Evolutionary conservation across 2,888 invertebrate genomes (phyloP).

Genomic region (Aleiodes leptofemur): DNA sequence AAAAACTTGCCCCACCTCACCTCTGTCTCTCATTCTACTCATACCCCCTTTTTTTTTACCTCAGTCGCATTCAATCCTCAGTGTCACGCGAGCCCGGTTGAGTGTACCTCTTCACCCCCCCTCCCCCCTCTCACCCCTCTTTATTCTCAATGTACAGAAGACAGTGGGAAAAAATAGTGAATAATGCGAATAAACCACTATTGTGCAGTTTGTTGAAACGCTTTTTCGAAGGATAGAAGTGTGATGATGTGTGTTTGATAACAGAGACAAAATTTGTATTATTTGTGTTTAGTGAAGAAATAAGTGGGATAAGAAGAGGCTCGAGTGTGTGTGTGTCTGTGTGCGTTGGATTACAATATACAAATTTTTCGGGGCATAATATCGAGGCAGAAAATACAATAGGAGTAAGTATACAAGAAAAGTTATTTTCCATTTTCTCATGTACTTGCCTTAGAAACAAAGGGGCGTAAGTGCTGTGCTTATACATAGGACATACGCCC

Average conservation of each 20-base stretch:
- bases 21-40: background rate
- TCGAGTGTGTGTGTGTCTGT: background rate
- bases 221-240: background rate
- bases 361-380: no score
- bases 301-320: constrained; percentile 1
- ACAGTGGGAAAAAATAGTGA: background rate
- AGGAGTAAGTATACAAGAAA: constrained; percentile 26
- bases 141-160: background rate
- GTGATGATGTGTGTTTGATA: constrained; percentile 9
- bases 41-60: background rate
- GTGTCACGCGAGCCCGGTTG: constrained; percentile 27
- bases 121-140: background rate
- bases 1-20: no score
- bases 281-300: constrained; percentile 12
- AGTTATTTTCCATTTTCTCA: background rate
- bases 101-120: background rate
- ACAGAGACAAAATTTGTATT: background rate
- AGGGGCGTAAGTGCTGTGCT: no score
- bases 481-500: no score
- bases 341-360: constrained; percentile 1
- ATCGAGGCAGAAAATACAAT: background rate
- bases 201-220: constrained; percentile 1
- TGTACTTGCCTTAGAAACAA: background rate
- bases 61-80: constrained; percentile 5
- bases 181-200: background rate